A percentile compares a stretch with the other conserved stretches of the same genome.
These are phyloP conservation scores for Cariama cristata DNA, from an alignment of 2,113 vertebrate species.

Conservation along the genomic window DNA sequence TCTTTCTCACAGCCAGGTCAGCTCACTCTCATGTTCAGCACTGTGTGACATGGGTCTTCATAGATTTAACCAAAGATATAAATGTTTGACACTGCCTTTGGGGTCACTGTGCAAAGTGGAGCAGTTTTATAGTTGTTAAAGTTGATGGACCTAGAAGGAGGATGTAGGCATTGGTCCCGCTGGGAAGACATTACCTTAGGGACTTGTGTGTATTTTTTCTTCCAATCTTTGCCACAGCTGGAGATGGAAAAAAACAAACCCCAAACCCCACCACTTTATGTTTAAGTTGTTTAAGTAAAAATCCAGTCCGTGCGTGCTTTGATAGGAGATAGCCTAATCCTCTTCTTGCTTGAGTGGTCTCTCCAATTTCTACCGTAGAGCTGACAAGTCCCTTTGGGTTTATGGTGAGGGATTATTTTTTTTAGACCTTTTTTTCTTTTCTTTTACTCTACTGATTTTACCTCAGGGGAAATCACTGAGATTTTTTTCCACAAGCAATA, in stretches of 20 bases:
- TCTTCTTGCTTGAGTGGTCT: constrained; percentile 69
- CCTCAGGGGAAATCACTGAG: constrained; percentile 62
- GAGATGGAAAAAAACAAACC: background rate
- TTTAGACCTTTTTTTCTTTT: background rate
- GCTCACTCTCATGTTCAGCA: background rate
- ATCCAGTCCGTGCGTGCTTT: constrained; percentile 11
- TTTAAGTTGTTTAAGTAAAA: constrained; percentile 41
- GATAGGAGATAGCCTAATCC: constrained; percentile 69
- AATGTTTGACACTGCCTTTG: background rate
- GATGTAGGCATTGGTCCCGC: background rate
- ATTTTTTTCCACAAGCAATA: constrained; percentile 1
- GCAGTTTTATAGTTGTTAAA: background rate
- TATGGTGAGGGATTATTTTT: constrained; percentile 19
- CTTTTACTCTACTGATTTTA: constrained; percentile 60
- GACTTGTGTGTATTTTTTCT: background rate
- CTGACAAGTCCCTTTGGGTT: constrained; percentile 64
- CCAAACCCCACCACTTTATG: background rate
- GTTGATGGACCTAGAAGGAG: background rate
- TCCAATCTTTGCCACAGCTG: background rate
- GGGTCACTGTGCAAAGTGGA: background rate
- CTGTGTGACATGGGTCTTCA: rapidly evolving
- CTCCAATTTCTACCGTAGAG: constrained; percentile 64
- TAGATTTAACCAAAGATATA: background rate
- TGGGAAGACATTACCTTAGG: background rate
- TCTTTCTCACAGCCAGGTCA: background rate